Evolutionary conservation across 2,113 vertebrate species (phyloP), one percentile per base, ranked within the genome.

Genomic region (Meriones unguiculatus): DNA sequence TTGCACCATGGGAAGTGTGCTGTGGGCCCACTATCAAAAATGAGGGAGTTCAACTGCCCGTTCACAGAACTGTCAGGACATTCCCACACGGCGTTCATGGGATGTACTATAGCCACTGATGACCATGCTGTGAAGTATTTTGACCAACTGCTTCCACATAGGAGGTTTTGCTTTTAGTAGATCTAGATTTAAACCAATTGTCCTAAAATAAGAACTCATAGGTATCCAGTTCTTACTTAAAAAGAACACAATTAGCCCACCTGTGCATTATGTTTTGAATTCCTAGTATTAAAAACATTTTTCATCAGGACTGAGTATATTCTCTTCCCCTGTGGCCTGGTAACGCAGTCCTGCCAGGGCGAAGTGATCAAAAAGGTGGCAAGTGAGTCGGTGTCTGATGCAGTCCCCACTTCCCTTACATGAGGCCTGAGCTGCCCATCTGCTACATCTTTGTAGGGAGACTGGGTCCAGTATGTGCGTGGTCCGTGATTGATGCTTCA

Each of bases 131-230:
- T 72, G 81, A 50, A 54, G 11, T 46, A 64, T 87, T 76, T 87
- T 64, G 67, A 84, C 41, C 28, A 35, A 69, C n/a, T 94, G 35
- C 17, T 64, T 54, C 64, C 73, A 86, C 35, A 75, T 59, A 15
- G 52, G 32, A 91, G 14, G n/a, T 28, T 97, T 70, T 70, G 90
- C 94, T 90, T 91, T 20, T n/a, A 17, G 15, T 75, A 25, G 69
- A 15, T 94, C 95, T 93, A 70, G 24, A 46, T 77, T 96, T 87
- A 72, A 76, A 92, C 9, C 20, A 22, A 72, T 77, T 96, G 25
- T 84, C 14, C 20, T 91, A 91, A 91, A 94, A 22, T 80, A 93
- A 93, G 69, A 93, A n/a, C 6, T 10, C 2, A 6, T 35, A 57
- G 35, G 14, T 12, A 73, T 32, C 59, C 9, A 3, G 13, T 13